A percentile compares a stretch with the other conserved stretches of the same genome.
Conservation (phyloP, 2,113 vertebrate species). For the Etia nguti region DNA sequence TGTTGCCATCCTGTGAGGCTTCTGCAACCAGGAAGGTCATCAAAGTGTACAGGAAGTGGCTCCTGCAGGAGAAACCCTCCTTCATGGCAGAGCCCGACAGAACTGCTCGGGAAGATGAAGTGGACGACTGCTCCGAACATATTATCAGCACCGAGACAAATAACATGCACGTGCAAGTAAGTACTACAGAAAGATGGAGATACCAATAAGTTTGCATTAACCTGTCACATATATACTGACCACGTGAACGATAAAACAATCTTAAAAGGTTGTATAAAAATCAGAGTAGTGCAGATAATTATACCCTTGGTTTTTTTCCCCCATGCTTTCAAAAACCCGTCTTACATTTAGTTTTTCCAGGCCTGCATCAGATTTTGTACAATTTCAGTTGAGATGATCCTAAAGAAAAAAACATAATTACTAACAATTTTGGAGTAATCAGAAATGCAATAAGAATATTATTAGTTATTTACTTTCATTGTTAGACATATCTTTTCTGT, state of each 20-base stretch:
- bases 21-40: slow-evolving; percentile 90
- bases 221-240: accelerated
- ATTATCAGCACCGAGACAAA: slow-evolving; percentile 70
- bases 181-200: neutral
- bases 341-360: neutral
- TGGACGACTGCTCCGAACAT: slow-evolving; percentile 54
- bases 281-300: no score
- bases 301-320: accelerated
- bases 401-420: accelerated
- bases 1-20: slow-evolving; percentile 89
- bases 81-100: slow-evolving; percentile 94
- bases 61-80: slow-evolving; percentile 86
- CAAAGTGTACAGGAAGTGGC: slow-evolving; percentile 95
- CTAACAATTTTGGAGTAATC: neutral
- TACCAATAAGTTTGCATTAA: neutral
- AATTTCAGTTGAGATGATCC: accelerated
- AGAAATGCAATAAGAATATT: neutral
- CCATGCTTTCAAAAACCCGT: accelerated
- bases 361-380: neutral
- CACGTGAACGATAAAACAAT: neutral
- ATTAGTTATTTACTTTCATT: neutral
- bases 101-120: slow-evolving; percentile 70
- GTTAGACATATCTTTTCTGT: neutral
- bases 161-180: slow-evolving; percentile 71
- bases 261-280: neutral